These are phyloP conservation scores for Eulemur mongoz DNA, from an alignment of 2,797 vertebrate species.

Conservation along the genomic window DNA sequence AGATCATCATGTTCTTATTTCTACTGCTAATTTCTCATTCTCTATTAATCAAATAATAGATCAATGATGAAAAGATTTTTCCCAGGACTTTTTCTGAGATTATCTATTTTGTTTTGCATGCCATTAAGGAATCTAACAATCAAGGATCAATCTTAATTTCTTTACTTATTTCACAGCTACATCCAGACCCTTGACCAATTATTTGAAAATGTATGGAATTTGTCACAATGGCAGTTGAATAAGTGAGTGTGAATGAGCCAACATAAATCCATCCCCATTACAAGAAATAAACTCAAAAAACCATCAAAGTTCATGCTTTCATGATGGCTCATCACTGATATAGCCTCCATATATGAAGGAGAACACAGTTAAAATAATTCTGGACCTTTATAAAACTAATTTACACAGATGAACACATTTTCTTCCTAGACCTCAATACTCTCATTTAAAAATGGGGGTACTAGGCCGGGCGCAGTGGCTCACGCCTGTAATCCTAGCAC, in stretches of 20 bases:
- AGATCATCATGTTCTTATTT: background rate
- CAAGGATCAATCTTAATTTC: slow-evolving; percentile 1
- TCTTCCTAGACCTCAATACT: background rate
- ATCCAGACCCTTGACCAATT: background rate
- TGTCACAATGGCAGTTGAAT: slow-evolving; percentile 36
- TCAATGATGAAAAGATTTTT: background rate
- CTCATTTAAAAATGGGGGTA: slow-evolving; percentile 2
- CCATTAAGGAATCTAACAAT: slow-evolving; percentile 17
- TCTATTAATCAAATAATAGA: slow-evolving; percentile 29
- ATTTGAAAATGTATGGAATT: slow-evolving; percentile 28
- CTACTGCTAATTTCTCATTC: slow-evolving; percentile 8
- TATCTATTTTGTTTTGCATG: background rate
- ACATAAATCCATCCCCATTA: slow-evolving; percentile 6
- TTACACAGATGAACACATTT: background rate
- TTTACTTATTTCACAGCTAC: slow-evolving; percentile 17
- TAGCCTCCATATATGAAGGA: background rate
- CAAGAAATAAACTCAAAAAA: background rate
- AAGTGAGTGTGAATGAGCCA: background rate
- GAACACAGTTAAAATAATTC: background rate
- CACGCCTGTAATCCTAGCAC: too few species aligned
- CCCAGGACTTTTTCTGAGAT: slow-evolving; percentile 13
- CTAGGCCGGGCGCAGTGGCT: background rate
- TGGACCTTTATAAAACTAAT: background rate
- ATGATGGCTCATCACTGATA: background rate
- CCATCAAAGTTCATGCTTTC: slow-evolving; percentile 10